Percentiles rank a stretch among this genome's conserved stretches.
Evolutionary conservation across 1,140 invertebrate genomes (phyloP).

Genomic region (Drosophila ogumai): DNA sequence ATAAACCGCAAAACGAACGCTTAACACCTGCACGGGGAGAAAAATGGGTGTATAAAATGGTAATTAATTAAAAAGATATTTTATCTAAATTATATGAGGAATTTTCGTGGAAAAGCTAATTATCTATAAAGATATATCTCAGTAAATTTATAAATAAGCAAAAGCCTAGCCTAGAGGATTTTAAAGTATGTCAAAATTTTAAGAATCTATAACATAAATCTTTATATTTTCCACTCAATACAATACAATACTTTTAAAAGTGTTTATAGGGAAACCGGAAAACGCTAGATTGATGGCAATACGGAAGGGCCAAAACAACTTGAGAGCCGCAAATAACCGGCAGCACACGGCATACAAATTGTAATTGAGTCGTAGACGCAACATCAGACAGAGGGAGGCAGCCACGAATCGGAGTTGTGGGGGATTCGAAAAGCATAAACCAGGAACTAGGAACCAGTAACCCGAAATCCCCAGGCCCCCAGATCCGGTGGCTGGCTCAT

Average conservation of each 20-base stretch:
- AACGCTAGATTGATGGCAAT: conserved; percentile 1
- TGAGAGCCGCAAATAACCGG: conserved; percentile 44
- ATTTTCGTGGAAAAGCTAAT: no score
- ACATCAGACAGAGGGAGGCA: not conserved
- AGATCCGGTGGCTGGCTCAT: conserved; percentile 58
- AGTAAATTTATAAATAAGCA: not conserved
- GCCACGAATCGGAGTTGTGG: not conserved
- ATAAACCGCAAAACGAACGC: conserved; percentile 78
- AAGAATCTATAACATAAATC: not conserved
- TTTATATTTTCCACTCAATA: not conserved
- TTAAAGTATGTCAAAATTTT: no score
- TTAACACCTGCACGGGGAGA: conserved; percentile 43
- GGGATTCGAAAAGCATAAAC: conserved; percentile 9
- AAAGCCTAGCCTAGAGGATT: no score
- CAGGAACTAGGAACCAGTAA: conserved; percentile 13
- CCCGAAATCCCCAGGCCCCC: conserved; percentile 24
- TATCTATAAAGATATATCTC: no score
- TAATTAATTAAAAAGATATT: not conserved
- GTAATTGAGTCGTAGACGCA: conserved; percentile 69
- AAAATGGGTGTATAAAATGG: not conserved
- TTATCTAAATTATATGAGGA: not conserved
- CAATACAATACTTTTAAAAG: not conserved
- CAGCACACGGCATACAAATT: conserved; percentile 55
- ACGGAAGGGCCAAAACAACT: conserved; percentile 53
- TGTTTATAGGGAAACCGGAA: not conserved